These are phyloP conservation scores for Clarias batrachus DNA, from an alignment of 2,113 vertebrate species.

Conservation along the genomic window DNA sequence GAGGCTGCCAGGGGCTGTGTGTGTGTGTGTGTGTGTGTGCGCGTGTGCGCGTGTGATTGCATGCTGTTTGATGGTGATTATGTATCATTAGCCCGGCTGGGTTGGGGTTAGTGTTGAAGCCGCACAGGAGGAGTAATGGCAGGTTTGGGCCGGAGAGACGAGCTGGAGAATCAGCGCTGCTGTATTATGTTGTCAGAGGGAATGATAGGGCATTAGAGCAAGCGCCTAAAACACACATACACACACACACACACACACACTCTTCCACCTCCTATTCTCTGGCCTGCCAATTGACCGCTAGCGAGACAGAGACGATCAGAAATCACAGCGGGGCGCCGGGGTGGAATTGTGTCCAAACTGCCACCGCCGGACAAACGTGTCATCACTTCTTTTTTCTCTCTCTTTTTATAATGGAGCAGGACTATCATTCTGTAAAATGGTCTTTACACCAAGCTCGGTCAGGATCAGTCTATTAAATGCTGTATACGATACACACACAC, in stretches of 20 bases:
- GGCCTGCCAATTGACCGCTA: conserved; percentile 16
- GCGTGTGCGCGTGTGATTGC: conserved; percentile 51
- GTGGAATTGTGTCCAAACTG: conserved; percentile 19
- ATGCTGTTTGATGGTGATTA: conserved; percentile 66
- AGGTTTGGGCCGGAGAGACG: conserved; percentile 43
- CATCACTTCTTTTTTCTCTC: conserved; percentile 9
- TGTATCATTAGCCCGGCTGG: conserved; percentile 65
- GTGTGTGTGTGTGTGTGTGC: neutral
- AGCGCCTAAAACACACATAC: conserved; percentile 2
- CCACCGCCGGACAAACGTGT: neutral
- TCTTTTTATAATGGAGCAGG: neutral
- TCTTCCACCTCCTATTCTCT: conserved; percentile 28
- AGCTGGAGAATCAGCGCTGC: conserved; percentile 22
- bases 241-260: conserved; percentile 37
- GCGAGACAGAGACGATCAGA: conserved; percentile 32
- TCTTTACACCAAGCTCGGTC: neutral
- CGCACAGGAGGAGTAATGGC: conserved; percentile 40
- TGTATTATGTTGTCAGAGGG: conserved; percentile 51
- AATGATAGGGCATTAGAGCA: conserved; percentile 43
- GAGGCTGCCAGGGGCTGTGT: neutral
- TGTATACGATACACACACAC: too few relatives aligned
- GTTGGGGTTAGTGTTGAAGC: conserved; percentile 7
- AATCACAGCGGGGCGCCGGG: conserved; percentile 17
- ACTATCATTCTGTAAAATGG: neutral
- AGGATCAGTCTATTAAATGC: neutral